phyloP scores from a whole-genome alignment of 2,888 invertebrate species.

The Acanthosepion lycidas region DNA sequence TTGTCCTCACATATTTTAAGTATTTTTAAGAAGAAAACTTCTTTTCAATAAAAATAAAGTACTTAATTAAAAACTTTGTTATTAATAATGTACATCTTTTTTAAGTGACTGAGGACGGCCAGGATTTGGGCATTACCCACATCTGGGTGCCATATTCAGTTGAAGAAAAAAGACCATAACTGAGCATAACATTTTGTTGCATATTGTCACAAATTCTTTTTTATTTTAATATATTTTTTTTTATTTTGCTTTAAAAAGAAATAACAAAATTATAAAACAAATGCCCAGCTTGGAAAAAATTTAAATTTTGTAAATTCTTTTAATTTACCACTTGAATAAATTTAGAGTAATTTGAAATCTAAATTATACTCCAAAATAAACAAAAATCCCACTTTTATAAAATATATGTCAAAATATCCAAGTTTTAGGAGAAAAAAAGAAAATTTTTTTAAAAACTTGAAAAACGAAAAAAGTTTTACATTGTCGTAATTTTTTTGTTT shows the following conservation, averaged over 20 bases:
- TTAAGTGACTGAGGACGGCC: neutral
- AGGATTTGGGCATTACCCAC: neutral
- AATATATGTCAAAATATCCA: neutral
- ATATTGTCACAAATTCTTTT: neutral
- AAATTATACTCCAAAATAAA: neutral
- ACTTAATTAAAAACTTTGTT: neutral
- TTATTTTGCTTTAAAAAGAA: neutral
- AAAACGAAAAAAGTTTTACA: neutral
- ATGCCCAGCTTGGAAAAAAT: slow-evolving; percentile 5
- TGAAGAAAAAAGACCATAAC: neutral
- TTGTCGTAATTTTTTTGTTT: neutral
- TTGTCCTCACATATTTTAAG: neutral
- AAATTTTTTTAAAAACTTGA: neutral
- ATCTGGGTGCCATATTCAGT: neutral
- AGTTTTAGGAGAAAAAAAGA: neutral
- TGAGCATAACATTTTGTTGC: neutral
- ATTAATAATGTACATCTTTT: neutral
- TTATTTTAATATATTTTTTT: no score
- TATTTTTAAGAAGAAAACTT: neutral
- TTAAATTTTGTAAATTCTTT: neutral
- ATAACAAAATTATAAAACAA: neutral
- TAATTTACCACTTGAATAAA: neutral
- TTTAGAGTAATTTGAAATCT: neutral
- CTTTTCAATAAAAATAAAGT: slow-evolving; percentile 2
- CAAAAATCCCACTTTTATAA: neutral